Evolutionary conservation across 2,888 invertebrate species (phyloP).

Genomic region (Siphlonurus alternatus): DNA sequence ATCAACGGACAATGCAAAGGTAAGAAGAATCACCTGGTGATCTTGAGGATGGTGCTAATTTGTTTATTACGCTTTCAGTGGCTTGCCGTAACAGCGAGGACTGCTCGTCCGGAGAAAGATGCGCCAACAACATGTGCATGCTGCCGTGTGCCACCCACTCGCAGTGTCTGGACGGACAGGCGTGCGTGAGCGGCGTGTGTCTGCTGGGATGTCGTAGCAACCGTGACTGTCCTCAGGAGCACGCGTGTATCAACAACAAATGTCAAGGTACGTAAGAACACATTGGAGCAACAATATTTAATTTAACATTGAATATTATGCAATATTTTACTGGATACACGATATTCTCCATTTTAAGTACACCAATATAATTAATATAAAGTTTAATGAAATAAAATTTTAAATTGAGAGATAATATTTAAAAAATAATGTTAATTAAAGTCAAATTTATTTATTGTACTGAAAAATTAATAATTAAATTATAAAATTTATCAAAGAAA

Average conservation of each 20-base stretch:
- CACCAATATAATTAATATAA: neutral
- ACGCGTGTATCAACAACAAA: slow-evolving; percentile 70
- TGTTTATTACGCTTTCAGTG: slow-evolving; percentile 22
- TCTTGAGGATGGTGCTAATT: too few species aligned
- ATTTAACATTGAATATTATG: neutral
- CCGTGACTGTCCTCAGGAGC: slow-evolving; percentile 54
- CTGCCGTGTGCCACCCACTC: slow-evolving; percentile 64
- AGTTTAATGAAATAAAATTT: too few species aligned
- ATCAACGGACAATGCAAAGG: slow-evolving; percentile 65
- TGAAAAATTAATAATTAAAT: neutral
- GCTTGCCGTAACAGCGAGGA: slow-evolving; percentile 61
- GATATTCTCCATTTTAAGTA: neutral
- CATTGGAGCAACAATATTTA: neutral
- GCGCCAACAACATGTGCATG: slow-evolving; percentile 58
- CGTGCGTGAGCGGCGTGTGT: slow-evolving; percentile 65
- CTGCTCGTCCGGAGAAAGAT: slow-evolving; percentile 63
- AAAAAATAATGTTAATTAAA: too few species aligned
- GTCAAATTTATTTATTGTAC: neutral
- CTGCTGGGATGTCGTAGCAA: slow-evolving; percentile 70
- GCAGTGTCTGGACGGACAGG: slow-evolving; percentile 62
- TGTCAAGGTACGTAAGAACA: slow-evolving; percentile 36
- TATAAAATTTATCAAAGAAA: too few species aligned
- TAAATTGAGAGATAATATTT: too few species aligned
- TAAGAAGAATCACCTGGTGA: too few species aligned
- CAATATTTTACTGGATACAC: neutral